Evolutionary conservation across 2,888 invertebrate species (phyloP), one percentile per base, ranked within the genome.

Genomic region (Dorcus hopei): DNA sequence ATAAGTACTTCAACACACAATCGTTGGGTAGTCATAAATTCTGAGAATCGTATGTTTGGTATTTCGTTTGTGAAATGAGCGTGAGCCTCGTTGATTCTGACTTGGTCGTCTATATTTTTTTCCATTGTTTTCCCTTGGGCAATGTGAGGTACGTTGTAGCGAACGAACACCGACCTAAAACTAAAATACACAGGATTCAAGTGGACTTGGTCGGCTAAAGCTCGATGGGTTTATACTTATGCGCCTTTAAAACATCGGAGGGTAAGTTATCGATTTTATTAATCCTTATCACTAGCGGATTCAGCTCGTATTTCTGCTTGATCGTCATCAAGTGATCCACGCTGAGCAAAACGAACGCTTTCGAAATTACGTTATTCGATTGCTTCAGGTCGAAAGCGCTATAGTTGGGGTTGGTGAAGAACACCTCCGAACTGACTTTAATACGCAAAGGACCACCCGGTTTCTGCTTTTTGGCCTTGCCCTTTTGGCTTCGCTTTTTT

Each of bases 341-440:
- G 2, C 61, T 58, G 19, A 61, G 55, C 38, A 64, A 53, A 47
- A 65, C 52, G 58, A 59, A 68, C 2, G 51, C 64, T 26, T 65
- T 56, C 0, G 42, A 9, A 7, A 65, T 42, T 7, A 47, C 41
- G 1, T 38, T 7, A 38, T 57, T 61, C 19, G 57, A n/a, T 19
- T 45, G 54, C 51, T 59, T 59, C n/a, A 63, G 52, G 16, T 65
- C 63, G 40, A 59, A 66, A 23, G 64, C 59, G 42, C 53, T 57
- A 9, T 62, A 53, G n/a, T 57, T 50, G 7, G 65, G 66, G 62
- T 69, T 66, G n/a, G 70, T 69, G 52, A 61, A 68, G 47, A 68
- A 65, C 6, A 63, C 59, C 63, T 70, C 70, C 4, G 63, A 69
- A 9, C 65, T 56, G 14, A 68, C 54, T 23, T 53, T 50, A 38